These are phyloP conservation scores for Cyclophora punctaria DNA, from an alignment of 2,888 invertebrate genomes.

Conservation along the genomic window DNA sequence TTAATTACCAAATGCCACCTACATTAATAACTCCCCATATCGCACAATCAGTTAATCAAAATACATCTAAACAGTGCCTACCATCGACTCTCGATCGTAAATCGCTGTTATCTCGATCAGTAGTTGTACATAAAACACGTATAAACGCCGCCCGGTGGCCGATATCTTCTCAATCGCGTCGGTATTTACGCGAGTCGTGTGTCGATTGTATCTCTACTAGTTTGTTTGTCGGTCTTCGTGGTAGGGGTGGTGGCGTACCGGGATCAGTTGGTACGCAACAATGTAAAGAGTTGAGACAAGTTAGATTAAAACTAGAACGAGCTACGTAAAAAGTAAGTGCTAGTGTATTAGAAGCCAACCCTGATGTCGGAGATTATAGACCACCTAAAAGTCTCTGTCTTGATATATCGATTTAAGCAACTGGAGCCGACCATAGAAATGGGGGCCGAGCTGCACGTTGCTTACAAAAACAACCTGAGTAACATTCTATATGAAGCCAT, in stretches of 20 bases:
- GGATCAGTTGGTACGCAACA: background rate
- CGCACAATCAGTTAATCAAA: background rate
- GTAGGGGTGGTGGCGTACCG: constrained; percentile 28
- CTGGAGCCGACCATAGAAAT: no score
- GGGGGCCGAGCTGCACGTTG: background rate
- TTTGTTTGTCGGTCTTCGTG: constrained; percentile 42
- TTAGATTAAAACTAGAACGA: no score
- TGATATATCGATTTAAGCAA: no score
- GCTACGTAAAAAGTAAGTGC: no score
- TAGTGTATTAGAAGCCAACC: no score
- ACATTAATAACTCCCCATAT: no score
- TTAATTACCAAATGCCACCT: no score
- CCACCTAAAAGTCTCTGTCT: no score
- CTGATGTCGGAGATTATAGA: no score
- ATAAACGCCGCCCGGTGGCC: constrained; percentile 40
- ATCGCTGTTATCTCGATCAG: constrained; percentile 61
- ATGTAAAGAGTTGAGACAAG: no score
- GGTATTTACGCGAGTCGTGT: constrained; percentile 35
- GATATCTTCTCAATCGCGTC: constrained; percentile 42
- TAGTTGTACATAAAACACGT: constrained; percentile 48
- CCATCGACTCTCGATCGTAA: constrained; percentile 42
- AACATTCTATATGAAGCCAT: background rate
- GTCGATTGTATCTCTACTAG: constrained; percentile 60
- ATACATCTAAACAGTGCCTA: constrained; percentile 51
- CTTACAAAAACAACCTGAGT: background rate